These are phyloP conservation scores for Cynopterus sphinx DNA, from an alignment of 2,797 vertebrate species.

Conservation along the genomic window DNA sequence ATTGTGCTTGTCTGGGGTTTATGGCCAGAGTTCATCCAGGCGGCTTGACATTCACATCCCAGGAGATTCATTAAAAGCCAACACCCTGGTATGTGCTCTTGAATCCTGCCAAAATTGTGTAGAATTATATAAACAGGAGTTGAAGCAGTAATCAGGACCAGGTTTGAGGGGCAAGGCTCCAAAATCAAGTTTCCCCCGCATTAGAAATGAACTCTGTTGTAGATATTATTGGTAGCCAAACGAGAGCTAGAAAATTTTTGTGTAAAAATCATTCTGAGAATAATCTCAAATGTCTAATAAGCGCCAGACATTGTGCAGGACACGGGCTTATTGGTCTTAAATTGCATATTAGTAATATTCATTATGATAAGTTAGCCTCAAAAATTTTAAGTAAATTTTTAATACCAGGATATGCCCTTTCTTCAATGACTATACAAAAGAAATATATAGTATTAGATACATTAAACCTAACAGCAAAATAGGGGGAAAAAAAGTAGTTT, in stretches of 20 bases:
- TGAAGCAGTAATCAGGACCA: constrained; percentile 84
- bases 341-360: constrained; percentile 31
- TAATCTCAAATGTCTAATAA: constrained; percentile 41
- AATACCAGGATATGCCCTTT: constrained; percentile 40
- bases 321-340: not conserved
- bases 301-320: not conserved
- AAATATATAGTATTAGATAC: not conserved
- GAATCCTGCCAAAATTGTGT: constrained; percentile 87
- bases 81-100: constrained; percentile 89
- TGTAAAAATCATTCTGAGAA: constrained; percentile 40
- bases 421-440: not conserved
- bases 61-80: constrained; percentile 89
- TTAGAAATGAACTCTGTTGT: constrained; percentile 66
- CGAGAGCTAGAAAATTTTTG: constrained; percentile 1
- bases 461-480: not conserved
- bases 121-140: constrained; percentile 89
- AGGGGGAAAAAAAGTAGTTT: not conserved
- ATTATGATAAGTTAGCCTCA: constrained; percentile 39
- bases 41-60: constrained; percentile 87
- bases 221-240: constrained; percentile 52
- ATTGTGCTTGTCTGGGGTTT: constrained; percentile 90
- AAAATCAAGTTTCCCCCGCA: constrained; percentile 68
- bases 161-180: constrained; percentile 74
- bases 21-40: constrained; percentile 89
- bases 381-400: constrained; percentile 57